Evolutionary conservation across 2,888 invertebrate species (phyloP).

Genomic region (Harpalus rubripes): DNA sequence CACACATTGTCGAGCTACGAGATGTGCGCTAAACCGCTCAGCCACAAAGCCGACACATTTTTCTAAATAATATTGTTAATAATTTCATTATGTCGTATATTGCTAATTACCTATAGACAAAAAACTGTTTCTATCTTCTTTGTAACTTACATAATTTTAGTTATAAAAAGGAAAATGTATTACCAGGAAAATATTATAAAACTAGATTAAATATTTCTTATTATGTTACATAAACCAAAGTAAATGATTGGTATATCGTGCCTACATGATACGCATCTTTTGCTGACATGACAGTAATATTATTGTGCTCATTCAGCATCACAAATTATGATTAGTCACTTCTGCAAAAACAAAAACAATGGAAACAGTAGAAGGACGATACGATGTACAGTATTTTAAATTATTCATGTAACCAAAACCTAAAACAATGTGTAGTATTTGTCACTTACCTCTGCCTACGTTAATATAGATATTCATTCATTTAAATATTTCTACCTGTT

Average conservation of each 20-base stretch:
- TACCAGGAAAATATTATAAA: not conserved
- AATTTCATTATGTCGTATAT: too few species aligned
- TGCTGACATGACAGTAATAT: slow-evolving; percentile 2
- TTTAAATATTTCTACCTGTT: slow-evolving; percentile 37
- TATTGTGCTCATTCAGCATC: slow-evolving; percentile 21
- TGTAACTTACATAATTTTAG: too few species aligned
- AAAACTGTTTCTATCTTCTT: too few species aligned
- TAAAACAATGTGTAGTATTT: not conserved
- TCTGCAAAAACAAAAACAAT: slow-evolving; percentile 23
- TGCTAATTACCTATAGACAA: too few species aligned
- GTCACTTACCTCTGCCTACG: slow-evolving; percentile 18
- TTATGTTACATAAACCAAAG: not conserved
- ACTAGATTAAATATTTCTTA: not conserved
- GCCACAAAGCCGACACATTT: too few species aligned
- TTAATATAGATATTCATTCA: slow-evolving; percentile 19
- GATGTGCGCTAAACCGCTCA: too few species aligned
- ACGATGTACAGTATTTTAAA: slow-evolving; percentile 21
- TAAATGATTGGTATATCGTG: not conserved
- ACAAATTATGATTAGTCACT: slow-evolving; percentile 23
- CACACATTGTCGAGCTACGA: too few species aligned
- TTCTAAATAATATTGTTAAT: too few species aligned
- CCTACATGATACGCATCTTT: not conserved
- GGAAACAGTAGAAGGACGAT: slow-evolving; percentile 15
- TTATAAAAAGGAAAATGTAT: not conserved
- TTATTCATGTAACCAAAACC: slow-evolving; percentile 15